Base-by-base conservation (phyloP, 2,113 vertebrate genomes). In the Arizona elegans region DNA sequence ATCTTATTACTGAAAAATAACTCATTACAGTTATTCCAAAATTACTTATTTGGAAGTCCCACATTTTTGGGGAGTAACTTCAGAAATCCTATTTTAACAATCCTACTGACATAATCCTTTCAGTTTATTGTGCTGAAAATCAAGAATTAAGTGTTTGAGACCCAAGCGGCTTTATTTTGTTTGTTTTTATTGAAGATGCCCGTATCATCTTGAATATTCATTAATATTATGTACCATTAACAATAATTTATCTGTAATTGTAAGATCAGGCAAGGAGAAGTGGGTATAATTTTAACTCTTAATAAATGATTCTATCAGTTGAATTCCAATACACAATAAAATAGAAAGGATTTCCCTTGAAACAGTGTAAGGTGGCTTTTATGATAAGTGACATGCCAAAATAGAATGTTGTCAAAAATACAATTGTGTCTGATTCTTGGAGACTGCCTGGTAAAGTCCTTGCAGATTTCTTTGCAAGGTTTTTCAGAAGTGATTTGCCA, bases 201-300 rank as follows among this genome's bases (percentile, higher is more conserved):
- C 24, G 21, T 90, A 65, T 54, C 53, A 33, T 65, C 26, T 65
- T 65, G 43, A 87, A 47, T 15, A 47, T 85, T 85, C 47, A 50
- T 50, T 50, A 47, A 47, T 47, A 47, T 50, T 56, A 43, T 12
- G 9, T 21, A 75, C 26, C 19, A 47, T 47, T 9, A 29, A 81
- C 43, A 54, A 87, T 43, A 50, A 0, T 3, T 53, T 96, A 94
- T 93, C 87, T 89, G 65, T 91, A 81, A 94, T 6, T 23, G 59
- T 33, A 5, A 55, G 9, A 93, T 50, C 0, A 70, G 53, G 10
- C 5, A 91, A 54, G 56, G 43, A 33, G 8, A 94, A 88, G 26
- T 53, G 2, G 24, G 11, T 53, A 17, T 11, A 87, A 81, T 92
- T 94, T 89, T 50, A 87, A 87, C 0, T 12, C 1, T 8, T 33